Evolutionary conservation across 2,888 invertebrate species (phyloP), one percentile per base, ranked within the genome.

Genomic region (Eupithecia vulgata): DNA sequence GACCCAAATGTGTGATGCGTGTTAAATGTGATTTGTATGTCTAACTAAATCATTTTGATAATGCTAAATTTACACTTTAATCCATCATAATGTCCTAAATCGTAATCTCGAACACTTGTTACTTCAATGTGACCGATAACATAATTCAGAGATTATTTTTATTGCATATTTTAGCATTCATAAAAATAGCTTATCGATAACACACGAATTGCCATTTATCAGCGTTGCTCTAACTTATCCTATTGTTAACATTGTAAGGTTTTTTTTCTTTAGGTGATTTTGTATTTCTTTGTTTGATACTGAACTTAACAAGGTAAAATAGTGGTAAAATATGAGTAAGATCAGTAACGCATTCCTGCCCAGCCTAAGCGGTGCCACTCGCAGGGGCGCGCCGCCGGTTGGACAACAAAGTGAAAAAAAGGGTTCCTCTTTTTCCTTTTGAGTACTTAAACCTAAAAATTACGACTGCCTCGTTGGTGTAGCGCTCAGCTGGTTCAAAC

Each of bases 101-200:
- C 57, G 5, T 57, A 57, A 57, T 57, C 25, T 25, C 25, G 5
- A 57, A 57, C 25, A 25, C 57, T 57, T 57, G 57, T 57, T 52
- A 57, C 57, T 57, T 57, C 25, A 57, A 13, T 57, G 25, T 57
- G 57, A 57, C 25, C 57, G 57, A 57, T 57, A 57, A 57, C 57
- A 13, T 57, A 5, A 57, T 57, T 25, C 57, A 57, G 13, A 13
- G 12, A 57, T 25, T 25, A 57, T 13, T 21, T 52, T 52, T 25
- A 57, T 52, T 57, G 25, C 57, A 25, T 52, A 21, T 57, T 57
- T 57, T 57, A 57, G 57, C 57, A 25, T 57, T 57, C 57, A 57
- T 57, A 57, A 57, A 57, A 57, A 52, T 52, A 8, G 57, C 57
- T 52, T 52, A 52, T 52, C 52, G 52, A 52, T 52, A 52, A 52